Base-by-base conservation (phyloP, 2,888 invertebrate species). In the Eupithecia abbreviata region DNA sequence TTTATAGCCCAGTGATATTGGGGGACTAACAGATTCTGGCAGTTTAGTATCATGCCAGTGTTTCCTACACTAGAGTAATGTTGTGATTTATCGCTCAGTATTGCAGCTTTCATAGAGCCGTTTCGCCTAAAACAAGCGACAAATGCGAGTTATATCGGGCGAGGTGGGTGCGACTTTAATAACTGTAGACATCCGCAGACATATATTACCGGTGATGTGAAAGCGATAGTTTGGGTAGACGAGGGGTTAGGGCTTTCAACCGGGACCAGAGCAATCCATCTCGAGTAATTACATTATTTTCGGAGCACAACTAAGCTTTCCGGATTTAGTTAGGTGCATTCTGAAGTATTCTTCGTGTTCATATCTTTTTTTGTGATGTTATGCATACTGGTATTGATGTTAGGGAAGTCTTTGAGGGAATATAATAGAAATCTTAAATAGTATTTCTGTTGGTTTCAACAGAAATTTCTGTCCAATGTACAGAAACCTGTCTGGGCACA, bases 271-370 rank as follows among this genome's bases (percentile, higher is more conserved):
- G 85, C 90, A 88, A 91, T 91, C 91, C 89, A 90, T 91, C 90
- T 89, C 89, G 84, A 85, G 90, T 91, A 91, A 91, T 91, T 91
- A 90, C 90, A 90, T 91, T 91, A 91, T 90, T 89, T 90, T 90
- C 88, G 84, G 72, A 74, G 76, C 71, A 71, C 74, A 65, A 74
- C 67, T 69, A 78, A 73, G 81, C 86, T 86, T 90, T 88, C 88
- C 84, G 86, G 84, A 85, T 83, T 83, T 85, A 86, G 85, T 86
- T 86, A 86, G 85, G 85, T 74, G 18, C 74, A 72, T 75, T 72
- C 58, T n/a, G 55, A 72, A 55, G n/a, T 55, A 51, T 51, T 51
- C 15, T 51, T 47, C 47, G 2, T 30, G 30, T 30, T 30, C 30
- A 30, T 30, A 30, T 30, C 30, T 30, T 30, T 30, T 30, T 30